Conservation (phyloP, 1,140 invertebrate species). For the Drosophila subpulchrella region DNA sequence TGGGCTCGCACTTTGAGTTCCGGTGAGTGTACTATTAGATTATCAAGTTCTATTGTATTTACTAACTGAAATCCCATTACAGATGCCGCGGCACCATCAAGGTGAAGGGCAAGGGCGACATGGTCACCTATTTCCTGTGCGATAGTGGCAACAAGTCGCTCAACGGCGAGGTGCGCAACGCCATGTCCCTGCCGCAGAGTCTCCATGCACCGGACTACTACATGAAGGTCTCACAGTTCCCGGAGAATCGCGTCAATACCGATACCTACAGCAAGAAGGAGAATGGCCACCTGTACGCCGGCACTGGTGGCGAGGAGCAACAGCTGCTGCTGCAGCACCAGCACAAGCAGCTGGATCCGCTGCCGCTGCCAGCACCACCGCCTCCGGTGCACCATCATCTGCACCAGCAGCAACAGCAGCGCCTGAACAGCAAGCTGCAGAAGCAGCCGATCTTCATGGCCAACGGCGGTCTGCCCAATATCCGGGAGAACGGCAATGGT, state of each 20-base stretch:
- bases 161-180: slow-evolving; percentile 79
- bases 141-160: slow-evolving; percentile 85
- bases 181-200: slow-evolving; percentile 64
- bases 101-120: slow-evolving; percentile 97
- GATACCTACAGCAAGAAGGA: slow-evolving; percentile 81
- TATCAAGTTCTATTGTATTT: background rate
- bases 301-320: slow-evolving; percentile 61
- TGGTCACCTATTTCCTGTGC: slow-evolving; percentile 96
- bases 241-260: slow-evolving; percentile 77
- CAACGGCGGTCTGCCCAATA: slow-evolving; percentile 77
- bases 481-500: slow-evolving; percentile 64
- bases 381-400: slow-evolving; percentile 61
- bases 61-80: background rate
- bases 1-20: slow-evolving; percentile 84
- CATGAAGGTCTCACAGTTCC: slow-evolving; percentile 77
- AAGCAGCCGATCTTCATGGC: slow-evolving; percentile 75
- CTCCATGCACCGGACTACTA: slow-evolving; percentile 75
- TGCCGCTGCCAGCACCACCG: slow-evolving; percentile 40
- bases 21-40: slow-evolving; percentile 29
- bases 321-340: slow-evolving; percentile 68
- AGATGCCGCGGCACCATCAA: slow-evolving; percentile 94
- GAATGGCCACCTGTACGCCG: slow-evolving; percentile 60
- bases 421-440: slow-evolving; percentile 74
- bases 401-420: slow-evolving; percentile 77
- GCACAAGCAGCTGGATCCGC: slow-evolving; percentile 57